Base-by-base conservation (phyloP, 2,113 vertebrate genomes). In the Nestor notabilis region DNA sequence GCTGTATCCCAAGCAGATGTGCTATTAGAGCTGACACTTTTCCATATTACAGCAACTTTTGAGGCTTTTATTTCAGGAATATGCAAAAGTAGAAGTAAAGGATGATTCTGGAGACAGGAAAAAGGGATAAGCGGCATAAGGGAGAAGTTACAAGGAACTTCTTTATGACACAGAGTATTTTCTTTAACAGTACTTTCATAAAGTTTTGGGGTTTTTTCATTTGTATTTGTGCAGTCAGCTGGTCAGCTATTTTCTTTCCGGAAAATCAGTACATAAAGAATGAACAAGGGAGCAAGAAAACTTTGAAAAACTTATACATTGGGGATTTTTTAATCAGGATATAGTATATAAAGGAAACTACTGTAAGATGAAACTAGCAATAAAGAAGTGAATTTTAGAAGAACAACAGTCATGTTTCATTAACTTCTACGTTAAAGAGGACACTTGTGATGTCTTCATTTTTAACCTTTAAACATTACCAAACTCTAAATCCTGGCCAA, bases 31-130 rank as follows among this genome's bases (percentile, higher is more conserved):
- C 37, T 81, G 80, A 86, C 53, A 66, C 17, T 89, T 88, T 77
- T 29, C 43, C 35, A 55, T 66, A 83, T 71, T 83, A 78, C 64
- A 53, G 17, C 46, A 86, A 77, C 19, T 81, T 76, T 53, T 84
- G 60, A 81, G 74, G 31, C 13, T 60, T 90, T 90, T 81, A 37
- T 74, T 95, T 86, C 33, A 70, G 50, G 28, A 41, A 70, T 70
- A 83, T 49, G 27, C 77, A 86, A 58, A 93, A 90, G 53, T 53
- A 70, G n/a, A 31, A 74, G 66, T 77, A 83, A 94, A 86, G 28
- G 28, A 84, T 63, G 23, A 46, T 79, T 76, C 39, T 80, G 50
- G 37, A 72, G n/a, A 44, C 13, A 86, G 43, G 39, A 70, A 55
- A 72, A 86, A 49, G 41, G 53, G 13, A 13, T 49, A 74, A 81